These are phyloP conservation scores for Limnothrissa miodon DNA, from an alignment of 2,113 vertebrate species.

Conservation along the genomic window DNA sequence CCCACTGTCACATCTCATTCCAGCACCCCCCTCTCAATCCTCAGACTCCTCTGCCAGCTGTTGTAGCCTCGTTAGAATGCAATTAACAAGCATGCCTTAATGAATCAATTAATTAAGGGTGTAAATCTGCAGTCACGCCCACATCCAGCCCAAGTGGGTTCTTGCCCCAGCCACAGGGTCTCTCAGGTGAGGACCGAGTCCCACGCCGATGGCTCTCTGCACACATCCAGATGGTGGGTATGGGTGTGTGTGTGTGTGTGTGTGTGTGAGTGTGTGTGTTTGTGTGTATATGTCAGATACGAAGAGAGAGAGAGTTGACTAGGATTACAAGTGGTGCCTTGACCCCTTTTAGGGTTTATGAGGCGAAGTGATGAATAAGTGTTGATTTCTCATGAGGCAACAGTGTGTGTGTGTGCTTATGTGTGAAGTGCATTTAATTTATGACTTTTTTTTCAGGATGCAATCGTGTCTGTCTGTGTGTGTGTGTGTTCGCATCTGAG, in stretches of 20 bases:
- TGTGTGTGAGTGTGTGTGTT: neutral
- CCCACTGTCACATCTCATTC: conserved; percentile 21
- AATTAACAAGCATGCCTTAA: conserved; percentile 42
- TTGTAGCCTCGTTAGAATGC: conserved; percentile 27
- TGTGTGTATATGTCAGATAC: neutral
- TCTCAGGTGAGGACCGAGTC: neutral
- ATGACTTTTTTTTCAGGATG: neutral
- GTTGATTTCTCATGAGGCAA: conserved; percentile 1
- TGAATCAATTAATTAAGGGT: conserved; percentile 42
- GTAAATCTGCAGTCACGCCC: conserved; percentile 15
- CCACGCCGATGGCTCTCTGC: neutral
- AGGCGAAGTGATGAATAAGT: neutral
- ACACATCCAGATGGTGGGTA: neutral
- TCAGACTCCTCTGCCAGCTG: conserved; percentile 33
- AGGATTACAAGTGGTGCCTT: conserved; percentile 1
- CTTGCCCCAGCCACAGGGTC: neutral
- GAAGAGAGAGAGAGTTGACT: neutral
- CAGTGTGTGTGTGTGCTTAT: neutral
- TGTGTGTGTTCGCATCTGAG: too few species aligned
- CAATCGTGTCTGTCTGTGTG: neutral
- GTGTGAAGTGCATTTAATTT: neutral
- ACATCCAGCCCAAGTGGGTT: neutral
- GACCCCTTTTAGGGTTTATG: conserved; percentile 4
- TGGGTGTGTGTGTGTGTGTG: neutral
- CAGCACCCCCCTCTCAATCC: neutral